Conservation (phyloP, 2,797 vertebrate genomes). For the Falco naumanni region DNA sequence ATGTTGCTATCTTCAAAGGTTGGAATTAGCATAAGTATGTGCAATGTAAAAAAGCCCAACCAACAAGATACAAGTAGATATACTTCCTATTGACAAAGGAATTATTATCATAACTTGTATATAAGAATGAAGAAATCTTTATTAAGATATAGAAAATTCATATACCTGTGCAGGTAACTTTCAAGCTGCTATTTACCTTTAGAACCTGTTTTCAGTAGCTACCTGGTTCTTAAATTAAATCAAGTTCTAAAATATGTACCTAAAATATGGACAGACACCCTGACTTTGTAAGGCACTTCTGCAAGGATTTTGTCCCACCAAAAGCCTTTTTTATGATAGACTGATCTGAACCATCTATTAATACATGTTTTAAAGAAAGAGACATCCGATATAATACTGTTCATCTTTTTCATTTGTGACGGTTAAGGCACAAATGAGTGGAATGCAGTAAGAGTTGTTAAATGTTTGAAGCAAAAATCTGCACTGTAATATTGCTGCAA, state of each 20-base stretch:
- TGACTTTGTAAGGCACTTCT: background rate
- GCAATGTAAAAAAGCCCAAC: fast-evolving
- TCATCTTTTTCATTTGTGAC: background rate
- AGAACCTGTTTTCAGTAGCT: constrained; percentile 6
- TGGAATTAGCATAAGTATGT: background rate
- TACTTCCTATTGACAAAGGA: background rate
- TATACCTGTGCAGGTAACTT: background rate
- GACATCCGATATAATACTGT: background rate
- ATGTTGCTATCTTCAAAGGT: background rate
- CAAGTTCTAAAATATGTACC: background rate
- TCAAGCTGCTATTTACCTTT: background rate
- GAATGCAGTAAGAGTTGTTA: constrained; percentile 24
- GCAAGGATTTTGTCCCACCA: background rate
- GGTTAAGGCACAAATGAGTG: background rate
- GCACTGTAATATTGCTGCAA: constrained; percentile 63
- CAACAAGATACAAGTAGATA: background rate
- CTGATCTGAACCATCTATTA: background rate
- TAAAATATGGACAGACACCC: background rate
- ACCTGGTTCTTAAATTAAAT: background rate
- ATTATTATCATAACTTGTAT: constrained; percentile 19
- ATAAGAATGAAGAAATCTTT: constrained; percentile 14
- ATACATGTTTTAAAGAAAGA: background rate
- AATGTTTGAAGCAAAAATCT: constrained; percentile 58
- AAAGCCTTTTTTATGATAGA: background rate
- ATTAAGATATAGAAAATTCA: constrained; percentile 18